phyloP scores from a whole-genome alignment of 2,888 invertebrate species.

The Gibbula magus region DNA sequence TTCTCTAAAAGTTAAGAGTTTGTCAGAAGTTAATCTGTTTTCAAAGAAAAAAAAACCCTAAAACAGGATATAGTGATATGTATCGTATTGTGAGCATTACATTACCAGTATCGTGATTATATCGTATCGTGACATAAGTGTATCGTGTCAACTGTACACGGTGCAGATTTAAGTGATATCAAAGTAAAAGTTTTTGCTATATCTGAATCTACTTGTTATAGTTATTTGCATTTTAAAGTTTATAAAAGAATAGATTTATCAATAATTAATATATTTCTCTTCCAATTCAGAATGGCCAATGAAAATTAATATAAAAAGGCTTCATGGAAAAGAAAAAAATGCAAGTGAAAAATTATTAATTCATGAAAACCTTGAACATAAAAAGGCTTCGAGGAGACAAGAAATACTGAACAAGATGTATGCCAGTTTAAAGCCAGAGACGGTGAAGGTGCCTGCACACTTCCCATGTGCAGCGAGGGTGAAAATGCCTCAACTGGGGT shows the following conservation, averaged over 20 bases:
- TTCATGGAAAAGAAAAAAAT: background rate
- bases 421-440: background rate
- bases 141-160: no score
- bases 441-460: slow-evolving; percentile 44
- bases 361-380: background rate
- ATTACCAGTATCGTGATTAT: no score
- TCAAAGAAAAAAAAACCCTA: no score
- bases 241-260: background rate
- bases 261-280: background rate
- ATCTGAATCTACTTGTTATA: no score
- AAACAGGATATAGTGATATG: no score
- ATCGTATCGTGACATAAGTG: no score
- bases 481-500: slow-evolving; percentile 65
- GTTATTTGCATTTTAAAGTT: no score
- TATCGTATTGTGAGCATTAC: no score
- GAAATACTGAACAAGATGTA: background rate
- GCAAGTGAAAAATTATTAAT: background rate
- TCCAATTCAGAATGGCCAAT: background rate
- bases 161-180: no score
- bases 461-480: slow-evolving; percentile 69
- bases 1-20: no score
- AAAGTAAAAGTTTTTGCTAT: no score
- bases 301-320: background rate
- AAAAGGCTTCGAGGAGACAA: background rate
- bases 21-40: no score